Percentiles rank a stretch among this genome's conserved stretches.
These are phyloP conservation scores for Argyra leucocephala DNA, from an alignment of 2,888 invertebrate species.

Conservation along the genomic window DNA sequence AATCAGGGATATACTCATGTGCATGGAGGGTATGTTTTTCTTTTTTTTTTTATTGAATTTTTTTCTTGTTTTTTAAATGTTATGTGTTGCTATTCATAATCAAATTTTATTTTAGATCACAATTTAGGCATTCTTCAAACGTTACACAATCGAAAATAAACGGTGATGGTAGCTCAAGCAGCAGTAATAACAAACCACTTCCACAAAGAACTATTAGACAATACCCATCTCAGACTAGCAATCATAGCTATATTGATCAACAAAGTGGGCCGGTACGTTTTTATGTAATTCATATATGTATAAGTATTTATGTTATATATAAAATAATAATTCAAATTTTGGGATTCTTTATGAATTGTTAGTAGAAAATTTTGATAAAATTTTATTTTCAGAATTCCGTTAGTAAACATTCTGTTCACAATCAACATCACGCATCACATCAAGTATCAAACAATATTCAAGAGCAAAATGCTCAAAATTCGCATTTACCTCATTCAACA, in stretches of 20 bases:
- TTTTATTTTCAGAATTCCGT: background rate
- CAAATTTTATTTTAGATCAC: conserved; percentile 27
- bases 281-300: too few relatives aligned
- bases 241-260: conserved; percentile 32
- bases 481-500: conserved; percentile 18
- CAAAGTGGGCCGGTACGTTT: conserved; percentile 26
- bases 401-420: conserved; percentile 30
- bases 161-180: conserved; percentile 32
- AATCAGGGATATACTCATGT: conserved; percentile 26
- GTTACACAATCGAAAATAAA: conserved; percentile 37
- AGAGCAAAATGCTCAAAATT: conserved; percentile 7
- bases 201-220: conserved; percentile 39
- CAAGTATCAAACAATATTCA: conserved; percentile 18
- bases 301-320: too few relatives aligned
- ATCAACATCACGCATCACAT: conserved; percentile 24
- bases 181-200: conserved; percentile 34
- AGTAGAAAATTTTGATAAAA: too few relatives aligned
- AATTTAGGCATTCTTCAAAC: conserved; percentile 30
- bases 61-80: too few relatives aligned
- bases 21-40: conserved; percentile 23
- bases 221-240: conserved; percentile 32
- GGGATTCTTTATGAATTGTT: too few relatives aligned
- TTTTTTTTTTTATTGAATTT: background rate
- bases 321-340: too few relatives aligned
- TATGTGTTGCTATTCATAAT: too few relatives aligned